Evolutionary conservation across 2,797 vertebrate genomes (phyloP).

Genomic region (Decapterus maruadsi): DNA sequence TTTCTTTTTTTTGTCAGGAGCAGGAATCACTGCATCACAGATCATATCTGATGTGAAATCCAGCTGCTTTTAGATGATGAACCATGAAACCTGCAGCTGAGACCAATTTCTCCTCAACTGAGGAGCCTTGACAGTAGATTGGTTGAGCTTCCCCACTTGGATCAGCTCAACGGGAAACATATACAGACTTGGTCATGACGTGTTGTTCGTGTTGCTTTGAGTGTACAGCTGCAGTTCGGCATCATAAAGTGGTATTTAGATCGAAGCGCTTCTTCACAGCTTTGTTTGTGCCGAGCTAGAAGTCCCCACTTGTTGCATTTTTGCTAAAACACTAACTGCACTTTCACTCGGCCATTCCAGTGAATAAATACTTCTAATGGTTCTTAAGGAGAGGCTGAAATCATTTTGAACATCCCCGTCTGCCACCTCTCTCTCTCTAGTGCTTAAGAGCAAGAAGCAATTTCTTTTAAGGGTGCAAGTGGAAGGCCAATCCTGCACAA

Average conservation of each 20-base stretch:
- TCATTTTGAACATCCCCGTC: slow-evolving; percentile 57
- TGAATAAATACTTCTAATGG: slow-evolving; percentile 67
- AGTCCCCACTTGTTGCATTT: slow-evolving; percentile 49
- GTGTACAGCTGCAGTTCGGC: slow-evolving; percentile 1
- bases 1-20: background rate
- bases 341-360: slow-evolving; percentile 34
- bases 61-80: slow-evolving; percentile 18
- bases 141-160: background rate
- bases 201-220: slow-evolving; percentile 13
- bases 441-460: slow-evolving; percentile 69
- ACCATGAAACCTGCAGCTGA: slow-evolving; percentile 28
- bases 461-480: slow-evolving; percentile 69
- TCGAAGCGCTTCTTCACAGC: background rate
- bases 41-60: slow-evolving; percentile 29
- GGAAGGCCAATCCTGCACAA: slow-evolving; percentile 62
- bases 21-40: background rate
- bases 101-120: slow-evolving; percentile 6
- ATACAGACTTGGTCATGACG: slow-evolving; percentile 10
- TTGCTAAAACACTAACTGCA: slow-evolving; percentile 29
- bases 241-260: slow-evolving; percentile 22
- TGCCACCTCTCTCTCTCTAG: slow-evolving; percentile 38
- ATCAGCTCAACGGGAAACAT: slow-evolving; percentile 11
- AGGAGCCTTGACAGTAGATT: background rate
- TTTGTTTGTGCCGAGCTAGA: slow-evolving; percentile 37
- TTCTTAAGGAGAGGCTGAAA: slow-evolving; percentile 56